Base-by-base conservation (phyloP, 2,797 vertebrate species). In the Notolabrus celidotus region DNA sequence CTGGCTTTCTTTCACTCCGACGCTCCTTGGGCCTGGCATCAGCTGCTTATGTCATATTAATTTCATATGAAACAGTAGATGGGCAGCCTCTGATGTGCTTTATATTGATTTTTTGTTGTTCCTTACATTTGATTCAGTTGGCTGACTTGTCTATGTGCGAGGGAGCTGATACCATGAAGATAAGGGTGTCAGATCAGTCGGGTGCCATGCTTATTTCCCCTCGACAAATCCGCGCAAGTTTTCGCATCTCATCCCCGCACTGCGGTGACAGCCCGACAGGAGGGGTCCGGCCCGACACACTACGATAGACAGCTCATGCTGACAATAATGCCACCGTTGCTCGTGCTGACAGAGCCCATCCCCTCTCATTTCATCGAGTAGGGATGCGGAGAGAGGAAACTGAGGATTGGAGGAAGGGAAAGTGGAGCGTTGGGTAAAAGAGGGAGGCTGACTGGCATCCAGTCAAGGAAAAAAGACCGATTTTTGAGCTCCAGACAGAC, bases 41-140 rank as follows among this genome's bases (percentile, higher is more conserved):
- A 77, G 74, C 77, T 89, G 84, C 91, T 92, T 88, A 90, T 92
- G 92, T 92, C 94, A 90, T 78, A 90, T 88, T 90, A 80, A 92
- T 90, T 92, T 93, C 74, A 83, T 79, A 82, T 73, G 77, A 81
- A 81, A 76, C 59, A 56, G 55, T 72, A 74, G 79, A 92, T 77
- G 78, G 75, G 49, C 64, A 68, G 76, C 75, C 64, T 82, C 81
- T 83, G 76, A 87, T 80, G 59, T 66, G 57, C 83, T 87, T 90
- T 78, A 73, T 86, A 77, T 85, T 82, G 79, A 83, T 81, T 79
- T 68, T 75, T 76, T 62, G 60, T 61, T 71, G 76, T 87, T 87
- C 82, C 82, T 82, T 85, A 69, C 69, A 82, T 90, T 88, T 87
- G 84, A 87, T 82, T 72, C 88, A 61, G 79, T 67, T 74, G 79